Conservation (phyloP, 1,140 invertebrate species). For the Drosophila athabasca region DNA sequence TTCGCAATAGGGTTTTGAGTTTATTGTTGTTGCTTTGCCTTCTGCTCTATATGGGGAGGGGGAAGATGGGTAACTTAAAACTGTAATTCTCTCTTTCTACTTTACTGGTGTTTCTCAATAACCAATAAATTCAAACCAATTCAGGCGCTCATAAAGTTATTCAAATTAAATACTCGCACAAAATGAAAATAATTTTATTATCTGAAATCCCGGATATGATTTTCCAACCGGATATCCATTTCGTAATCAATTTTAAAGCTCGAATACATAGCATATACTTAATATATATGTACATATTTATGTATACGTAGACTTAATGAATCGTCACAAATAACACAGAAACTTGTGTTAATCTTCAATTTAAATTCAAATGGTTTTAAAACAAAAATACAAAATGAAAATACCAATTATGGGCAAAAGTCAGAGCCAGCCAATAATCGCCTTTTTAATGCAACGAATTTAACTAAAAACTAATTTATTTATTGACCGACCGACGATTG, state of each 20-base stretch:
- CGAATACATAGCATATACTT: background rate
- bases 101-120: no score
- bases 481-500: background rate
- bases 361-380: conserved; percentile 25
- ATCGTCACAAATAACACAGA: conserved; percentile 12
- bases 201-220: conserved; percentile 23
- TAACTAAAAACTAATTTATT: conserved; percentile 25
- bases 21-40: no score
- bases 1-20: no score
- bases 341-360: conserved; percentile 14
- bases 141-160: background rate
- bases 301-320: no score
- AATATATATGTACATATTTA: no score
- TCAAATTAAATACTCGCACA: background rate
- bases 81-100: no score
- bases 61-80: no score
- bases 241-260: conserved; percentile 17
- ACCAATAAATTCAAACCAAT: background rate
- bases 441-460: conserved; percentile 30
- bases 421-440: conserved; percentile 16
- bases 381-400: conserved; percentile 7
- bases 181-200: conserved; percentile 17
- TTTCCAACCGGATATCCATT: conserved; percentile 26
- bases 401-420: conserved; percentile 16
- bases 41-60: no score